Evolutionary conservation across 2,113 vertebrate species (phyloP).

Genomic region (Myotis yumanensis): DNA sequence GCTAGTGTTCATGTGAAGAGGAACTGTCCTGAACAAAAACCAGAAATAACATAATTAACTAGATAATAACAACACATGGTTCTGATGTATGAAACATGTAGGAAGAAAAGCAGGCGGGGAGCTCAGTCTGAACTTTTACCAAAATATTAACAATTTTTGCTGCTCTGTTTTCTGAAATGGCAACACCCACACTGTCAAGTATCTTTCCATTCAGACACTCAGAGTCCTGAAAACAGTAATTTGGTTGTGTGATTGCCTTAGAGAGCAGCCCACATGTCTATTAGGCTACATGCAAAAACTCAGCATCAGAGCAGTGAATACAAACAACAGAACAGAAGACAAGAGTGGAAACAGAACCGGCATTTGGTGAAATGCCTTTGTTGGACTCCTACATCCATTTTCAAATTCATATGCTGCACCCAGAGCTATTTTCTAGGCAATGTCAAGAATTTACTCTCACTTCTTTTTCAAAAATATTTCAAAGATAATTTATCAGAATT

Average conservation of each 20-base stretch:
- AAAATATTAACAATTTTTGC: constrained; percentile 65
- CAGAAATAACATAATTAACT: constrained; percentile 50
- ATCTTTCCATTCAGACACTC: constrained; percentile 63
- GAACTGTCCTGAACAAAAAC: constrained; percentile 27
- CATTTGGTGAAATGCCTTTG: not conserved
- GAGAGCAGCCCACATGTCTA: constrained; percentile 45
- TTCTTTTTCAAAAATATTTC: not conserved
- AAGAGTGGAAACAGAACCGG: not conserved
- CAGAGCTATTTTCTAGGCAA: constrained; percentile 20
- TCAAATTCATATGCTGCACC: not conserved
- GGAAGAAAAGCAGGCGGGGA: constrained; percentile 37
- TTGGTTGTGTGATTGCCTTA: constrained; percentile 30
- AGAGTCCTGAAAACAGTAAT: constrained; percentile 62
- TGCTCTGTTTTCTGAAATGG: constrained; percentile 61
- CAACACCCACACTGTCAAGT: constrained; percentile 57
- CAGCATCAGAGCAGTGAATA: not conserved
- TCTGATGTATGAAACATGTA: constrained; percentile 50
- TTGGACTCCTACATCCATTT: not conserved
- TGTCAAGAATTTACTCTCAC: not conserved
- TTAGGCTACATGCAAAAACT: constrained; percentile 51
- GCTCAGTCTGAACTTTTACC: constrained; percentile 58
- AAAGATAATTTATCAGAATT: constrained; percentile 51
- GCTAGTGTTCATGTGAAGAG: constrained; percentile 13
- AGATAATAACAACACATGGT: constrained; percentile 37
- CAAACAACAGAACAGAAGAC: not conserved